These are phyloP conservation scores for Helleia helle DNA, from an alignment of 2,888 invertebrate genomes.

Conservation along the genomic window DNA sequence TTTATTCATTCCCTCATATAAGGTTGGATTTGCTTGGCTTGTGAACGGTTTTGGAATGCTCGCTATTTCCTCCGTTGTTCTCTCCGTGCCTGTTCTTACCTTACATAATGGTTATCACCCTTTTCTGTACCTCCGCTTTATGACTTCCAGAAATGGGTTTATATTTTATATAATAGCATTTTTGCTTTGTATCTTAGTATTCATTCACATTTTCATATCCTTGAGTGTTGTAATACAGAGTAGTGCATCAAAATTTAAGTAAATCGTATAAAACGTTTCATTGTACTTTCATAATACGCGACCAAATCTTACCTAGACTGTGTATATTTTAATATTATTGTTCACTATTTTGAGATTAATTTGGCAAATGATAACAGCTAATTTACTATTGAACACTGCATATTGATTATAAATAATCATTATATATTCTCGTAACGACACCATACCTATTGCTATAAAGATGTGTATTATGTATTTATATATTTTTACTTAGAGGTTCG, in stretches of 20 bases:
- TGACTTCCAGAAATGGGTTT: neutral
- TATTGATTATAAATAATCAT: no score
- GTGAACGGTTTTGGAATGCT: neutral
- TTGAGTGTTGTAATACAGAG: neutral
- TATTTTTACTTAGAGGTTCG: no score
- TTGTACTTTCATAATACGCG: neutral
- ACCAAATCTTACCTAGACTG: no score
- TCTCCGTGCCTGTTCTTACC: neutral
- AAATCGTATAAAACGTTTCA: neutral
- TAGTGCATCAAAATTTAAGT: neutral
- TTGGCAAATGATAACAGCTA: no score
- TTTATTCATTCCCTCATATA: no score
- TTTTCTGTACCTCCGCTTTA: neutral
- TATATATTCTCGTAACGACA: no score
- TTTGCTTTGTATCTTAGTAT: neutral
- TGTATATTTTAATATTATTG: no score
- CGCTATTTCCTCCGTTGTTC: neutral
- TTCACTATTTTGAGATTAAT: no score
- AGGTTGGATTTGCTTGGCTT: neutral
- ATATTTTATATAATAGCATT: constrained; percentile 1
- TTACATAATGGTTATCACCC: constrained; percentile 4
- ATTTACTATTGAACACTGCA: no score
- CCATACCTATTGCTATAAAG: no score
- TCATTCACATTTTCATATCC: constrained; percentile 5
- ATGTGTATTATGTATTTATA: no score